Base-by-base conservation (phyloP, 2,888 invertebrate genomes). In the Trissolcus japonicus region DNA sequence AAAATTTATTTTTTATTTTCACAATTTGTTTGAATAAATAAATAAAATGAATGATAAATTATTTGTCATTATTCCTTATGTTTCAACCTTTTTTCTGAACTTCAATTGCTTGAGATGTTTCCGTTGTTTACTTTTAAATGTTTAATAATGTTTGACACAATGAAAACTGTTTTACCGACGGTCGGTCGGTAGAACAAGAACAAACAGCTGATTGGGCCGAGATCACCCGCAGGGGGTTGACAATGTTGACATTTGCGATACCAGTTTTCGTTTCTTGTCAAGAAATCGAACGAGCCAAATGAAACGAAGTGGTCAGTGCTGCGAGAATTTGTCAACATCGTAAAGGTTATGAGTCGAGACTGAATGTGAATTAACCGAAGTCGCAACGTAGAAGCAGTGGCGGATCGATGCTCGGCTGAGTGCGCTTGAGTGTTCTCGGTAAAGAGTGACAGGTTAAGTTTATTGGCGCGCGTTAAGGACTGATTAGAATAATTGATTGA, bases 241-340 rank as follows among this genome's bases (percentile, higher is more conserved):
- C 25, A 67, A 57, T 67, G 66, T 57, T 67, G 66, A 67, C 66
- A 59, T 57, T 67, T 51, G 51, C 13, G 46, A 13, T 57, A 66
- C 13, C 21, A 46, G 11, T 6, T 40, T 43, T 7, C 0, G 21
- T 16, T 16, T 48, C 14, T 46, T 46, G n/a, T 46, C 46, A n/a
- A 16, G 4, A 16, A 16, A 6, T 4, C 7, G 16, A 46, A 11
- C 14, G 46, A 46, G 14, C 14, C 6, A 6, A 16, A n/a, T 4
- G 4, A 25, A n/a, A n/a, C 46, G 4, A 46, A 46, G 46, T n/a
- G n/a, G n/a, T 46, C 14, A 46, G 14, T 46, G 9, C 6, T 9
- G 16, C 6, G 7, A 16, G 1, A 46, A 16, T 16, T 16, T 4
- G 1, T n/a, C 14, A 16, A 46, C 6, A 14, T 46, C 1, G 7